Base-by-base conservation (phyloP, 2,113 vertebrate genomes). In the Cepphus grylle region DNA sequence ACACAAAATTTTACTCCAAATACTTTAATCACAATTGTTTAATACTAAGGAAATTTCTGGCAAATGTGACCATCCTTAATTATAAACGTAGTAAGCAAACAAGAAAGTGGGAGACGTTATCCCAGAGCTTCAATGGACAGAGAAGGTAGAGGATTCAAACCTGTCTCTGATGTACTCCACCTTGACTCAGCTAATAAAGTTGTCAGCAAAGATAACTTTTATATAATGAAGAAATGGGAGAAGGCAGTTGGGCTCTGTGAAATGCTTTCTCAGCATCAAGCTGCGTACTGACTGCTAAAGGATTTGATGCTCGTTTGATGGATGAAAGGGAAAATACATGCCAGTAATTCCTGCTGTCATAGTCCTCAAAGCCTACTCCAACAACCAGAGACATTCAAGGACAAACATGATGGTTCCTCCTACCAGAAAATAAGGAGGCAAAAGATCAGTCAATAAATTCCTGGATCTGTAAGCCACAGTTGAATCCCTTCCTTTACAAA, bases 301-400 rank as follows among this genome's bases (percentile, higher is more conserved):
- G 77, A 93, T 77, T 88, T 96, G 85, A 93, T 30, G 34, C 38
- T 94, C 27, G 11, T 90, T 94, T 95, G 91, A 97, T 97, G 72
- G 96, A 97, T 97, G 81, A 96, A 97, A 92, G 86, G 77, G 85
- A 65, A 95, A 94, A 97, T 94, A 94, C 84, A 85, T 83, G 86
- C 70, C 80, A 86, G 82, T 94, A 97, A 96, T 94, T 96, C 73
- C 72, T 93, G 79, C 93, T 97, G 96, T 95, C 96, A 96, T 79
- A 96, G 85, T 74, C 62, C 76, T 92, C 85, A 94, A 77, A 89
- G 88, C 23, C 53, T 82, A 86, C 76, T 50, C 76, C 74, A 95
- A 50, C 26, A 79, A 79, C 77, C 52, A 96, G n/a, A 94, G 81
- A 91, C 71, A 69, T 92, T 96, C 92, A 97, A 97, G 95, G 95